Conservation (phyloP, 2,888 invertebrate genomes). For the Congeria kusceri region DNA sequence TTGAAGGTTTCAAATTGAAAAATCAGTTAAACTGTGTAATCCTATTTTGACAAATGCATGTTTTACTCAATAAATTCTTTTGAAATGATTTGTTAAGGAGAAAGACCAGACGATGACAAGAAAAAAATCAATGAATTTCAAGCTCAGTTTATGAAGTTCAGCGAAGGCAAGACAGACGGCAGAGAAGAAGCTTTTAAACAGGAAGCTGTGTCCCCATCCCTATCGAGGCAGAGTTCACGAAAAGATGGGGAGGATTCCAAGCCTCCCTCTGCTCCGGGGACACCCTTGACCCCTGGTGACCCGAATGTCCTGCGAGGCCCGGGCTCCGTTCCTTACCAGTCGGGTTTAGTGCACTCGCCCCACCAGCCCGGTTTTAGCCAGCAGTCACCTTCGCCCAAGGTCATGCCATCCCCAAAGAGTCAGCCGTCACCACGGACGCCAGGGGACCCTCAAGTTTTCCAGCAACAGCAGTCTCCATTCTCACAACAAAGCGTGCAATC, state of each 20-base stretch:
- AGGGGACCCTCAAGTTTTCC: slow-evolving; percentile 73
- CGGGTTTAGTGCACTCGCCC: slow-evolving; percentile 67
- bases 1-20: too few species aligned
- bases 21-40: too few species aligned
- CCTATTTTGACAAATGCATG: too few species aligned
- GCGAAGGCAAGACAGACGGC: slow-evolving; percentile 75
- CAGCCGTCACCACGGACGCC: slow-evolving; percentile 80
- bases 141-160: slow-evolving; percentile 84
- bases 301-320: slow-evolving; percentile 41
- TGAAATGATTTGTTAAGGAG: slow-evolving; percentile 68
- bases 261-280: slow-evolving; percentile 61
- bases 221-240: slow-evolving; percentile 48
- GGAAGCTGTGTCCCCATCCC: slow-evolving; percentile 48
- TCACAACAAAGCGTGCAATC: slow-evolving; percentile 73
- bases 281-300: slow-evolving; percentile 63
- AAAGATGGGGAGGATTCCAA: slow-evolving; percentile 49
- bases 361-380: slow-evolving; percentile 57
- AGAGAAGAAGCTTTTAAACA: slow-evolving; percentile 58
- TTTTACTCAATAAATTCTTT: too few species aligned
- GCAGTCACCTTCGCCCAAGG: slow-evolving; percentile 74
- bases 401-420: slow-evolving; percentile 76
- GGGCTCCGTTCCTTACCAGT: slow-evolving; percentile 54
- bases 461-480: slow-evolving; percentile 76
- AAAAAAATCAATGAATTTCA: slow-evolving; percentile 78
- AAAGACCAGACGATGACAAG: slow-evolving; percentile 90